Evolutionary conservation across 2,113 vertebrate species (phyloP).

Genomic region (Agelaius tricolor): DNA sequence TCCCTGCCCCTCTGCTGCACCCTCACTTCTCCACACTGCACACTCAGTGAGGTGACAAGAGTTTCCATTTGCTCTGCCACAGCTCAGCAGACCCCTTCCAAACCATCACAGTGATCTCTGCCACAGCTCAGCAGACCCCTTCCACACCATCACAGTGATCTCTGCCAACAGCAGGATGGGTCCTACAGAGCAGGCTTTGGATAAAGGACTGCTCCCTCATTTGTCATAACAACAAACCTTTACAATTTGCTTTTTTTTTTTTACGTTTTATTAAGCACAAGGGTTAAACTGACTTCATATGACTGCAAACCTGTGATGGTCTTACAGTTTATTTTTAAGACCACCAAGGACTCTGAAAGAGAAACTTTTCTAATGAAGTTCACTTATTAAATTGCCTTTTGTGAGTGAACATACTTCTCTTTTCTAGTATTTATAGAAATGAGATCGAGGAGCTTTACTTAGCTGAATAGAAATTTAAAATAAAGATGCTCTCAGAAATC

Average conservation of each 20-base stretch:
- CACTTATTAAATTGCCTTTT: background rate
- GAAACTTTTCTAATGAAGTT: background rate
- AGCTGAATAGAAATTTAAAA: background rate
- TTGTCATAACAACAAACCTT: background rate
- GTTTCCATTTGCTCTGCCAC: background rate
- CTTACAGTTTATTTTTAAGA: background rate
- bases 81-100: background rate
- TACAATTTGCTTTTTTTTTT: background rate
- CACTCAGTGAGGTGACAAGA: accelerated
- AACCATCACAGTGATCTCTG: background rate
- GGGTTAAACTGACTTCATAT: background rate
- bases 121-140: background rate
- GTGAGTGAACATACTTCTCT: background rate
- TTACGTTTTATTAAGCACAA: background rate
- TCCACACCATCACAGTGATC: background rate
- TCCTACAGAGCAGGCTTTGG: accelerated
- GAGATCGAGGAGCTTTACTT: background rate
- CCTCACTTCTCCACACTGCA: background rate
- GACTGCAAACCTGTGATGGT: background rate
- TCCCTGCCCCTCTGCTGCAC: background rate
- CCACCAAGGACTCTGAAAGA: background rate
- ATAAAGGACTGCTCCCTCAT: background rate
- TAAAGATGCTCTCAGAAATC: background rate
- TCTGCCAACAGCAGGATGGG: accelerated
- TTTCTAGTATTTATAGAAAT: conserved; percentile 5